Evolutionary conservation across 1,140 invertebrate genomes (phyloP).

Genomic region (Brachionus koreanus): DNA sequence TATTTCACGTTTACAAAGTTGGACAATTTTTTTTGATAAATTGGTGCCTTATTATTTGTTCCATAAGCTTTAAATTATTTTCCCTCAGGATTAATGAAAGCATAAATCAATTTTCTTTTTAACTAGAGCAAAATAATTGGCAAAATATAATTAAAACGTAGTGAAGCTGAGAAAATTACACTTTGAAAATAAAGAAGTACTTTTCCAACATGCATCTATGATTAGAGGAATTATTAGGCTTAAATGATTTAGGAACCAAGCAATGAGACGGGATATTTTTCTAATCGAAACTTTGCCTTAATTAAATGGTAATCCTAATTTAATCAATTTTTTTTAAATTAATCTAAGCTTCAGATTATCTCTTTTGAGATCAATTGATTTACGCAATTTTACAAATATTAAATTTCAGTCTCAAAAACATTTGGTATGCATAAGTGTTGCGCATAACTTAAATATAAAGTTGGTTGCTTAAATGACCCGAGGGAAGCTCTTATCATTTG

Average conservation of each 20-base stretch:
- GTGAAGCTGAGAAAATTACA: not conserved
- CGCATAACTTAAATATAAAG: not conserved
- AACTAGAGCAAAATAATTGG: not conserved
- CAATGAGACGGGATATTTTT: not conserved
- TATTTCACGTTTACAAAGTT: not conserved
- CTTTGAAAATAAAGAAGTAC: not conserved
- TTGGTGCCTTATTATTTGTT: not conserved
- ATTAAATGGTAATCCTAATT: not conserved
- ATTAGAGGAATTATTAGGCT: not conserved
- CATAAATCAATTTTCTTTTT: not conserved
- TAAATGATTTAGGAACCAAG: not conserved
- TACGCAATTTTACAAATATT: not conserved
- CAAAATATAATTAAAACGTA: conserved; percentile 5
- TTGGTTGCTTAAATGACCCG: not conserved
- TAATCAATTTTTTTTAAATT: not conserved
- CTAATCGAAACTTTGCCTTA: not conserved
- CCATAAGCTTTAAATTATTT: not conserved
- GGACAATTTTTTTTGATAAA: not conserved
- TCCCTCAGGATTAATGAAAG: not conserved
- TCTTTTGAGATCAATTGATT: not conserved
- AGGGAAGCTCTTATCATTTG: not conserved
- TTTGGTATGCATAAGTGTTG: not conserved
- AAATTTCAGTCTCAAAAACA: not conserved
- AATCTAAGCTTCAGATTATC: not conserved
- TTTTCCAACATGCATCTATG: not conserved